Percentiles rank a stretch among this genome's conserved stretches.
Conservation (phyloP, 2,797 vertebrate species). For the Manis pentadactyla region DNA sequence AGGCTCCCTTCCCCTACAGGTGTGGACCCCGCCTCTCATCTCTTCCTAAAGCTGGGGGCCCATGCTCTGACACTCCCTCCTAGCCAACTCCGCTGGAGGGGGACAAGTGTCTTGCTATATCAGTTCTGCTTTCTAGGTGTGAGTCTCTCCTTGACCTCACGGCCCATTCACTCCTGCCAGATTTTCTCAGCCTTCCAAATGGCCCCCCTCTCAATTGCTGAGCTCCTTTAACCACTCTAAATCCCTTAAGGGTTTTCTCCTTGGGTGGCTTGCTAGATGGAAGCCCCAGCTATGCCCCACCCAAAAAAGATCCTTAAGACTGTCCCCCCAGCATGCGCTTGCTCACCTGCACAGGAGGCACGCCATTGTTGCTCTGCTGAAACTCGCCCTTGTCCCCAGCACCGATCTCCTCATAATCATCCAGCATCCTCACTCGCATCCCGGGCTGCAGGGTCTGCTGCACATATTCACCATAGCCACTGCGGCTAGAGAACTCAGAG, state of each 20-base stretch:
- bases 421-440: constrained; percentile 95
- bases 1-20: neutral
- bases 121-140: neutral
- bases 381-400: constrained; percentile 94
- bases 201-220: neutral
- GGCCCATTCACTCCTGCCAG: neutral
- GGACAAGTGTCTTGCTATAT: neutral
- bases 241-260: neutral
- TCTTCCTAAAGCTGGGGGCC: neutral
- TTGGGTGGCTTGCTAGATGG: neutral
- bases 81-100: too few relatives aligned
- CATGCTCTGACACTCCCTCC: neutral
- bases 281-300: neutral
- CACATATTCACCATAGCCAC: constrained; percentile 93
- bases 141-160: neutral
- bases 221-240: neutral
- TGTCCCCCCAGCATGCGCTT: accelerated
- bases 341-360: constrained; percentile 93
- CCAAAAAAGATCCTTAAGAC: neutral
- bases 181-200: neutral
- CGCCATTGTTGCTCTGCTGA: constrained; percentile 93
- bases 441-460: constrained; percentile 91
- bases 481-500: constrained; percentile 90
- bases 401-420: constrained; percentile 94
- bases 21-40: neutral